phyloP scores from a whole-genome alignment of 1,140 invertebrate genomes.

The Cheumatopsyche charites region DNA sequence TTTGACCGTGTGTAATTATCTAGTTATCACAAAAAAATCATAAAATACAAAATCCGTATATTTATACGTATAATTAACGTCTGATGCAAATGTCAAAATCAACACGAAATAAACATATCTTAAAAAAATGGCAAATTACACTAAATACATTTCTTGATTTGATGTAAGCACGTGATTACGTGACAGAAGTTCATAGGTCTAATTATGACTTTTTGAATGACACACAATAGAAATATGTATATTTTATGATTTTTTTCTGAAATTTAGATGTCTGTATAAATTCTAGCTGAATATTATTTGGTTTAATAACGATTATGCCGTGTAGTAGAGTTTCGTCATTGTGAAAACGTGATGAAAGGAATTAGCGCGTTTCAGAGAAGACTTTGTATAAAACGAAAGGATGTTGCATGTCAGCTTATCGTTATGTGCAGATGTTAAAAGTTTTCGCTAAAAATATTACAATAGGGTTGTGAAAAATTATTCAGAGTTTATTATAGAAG shows the following conservation, averaged over 20 bases:
- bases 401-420: slow-evolving; percentile 24
- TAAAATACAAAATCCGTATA: too few species aligned
- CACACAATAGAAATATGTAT: slow-evolving; percentile 15
- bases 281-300: too few species aligned
- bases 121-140: too few species aligned
- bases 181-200: neutral
- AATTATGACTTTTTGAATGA: slow-evolving; percentile 8
- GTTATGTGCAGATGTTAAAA: slow-evolving; percentile 5
- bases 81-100: too few species aligned
- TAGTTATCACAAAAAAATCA: too few species aligned
- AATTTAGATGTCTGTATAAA: too few species aligned
- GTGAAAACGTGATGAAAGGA: slow-evolving; percentile 36
- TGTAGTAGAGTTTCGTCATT: slow-evolving; percentile 16
- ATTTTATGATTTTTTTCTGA: too few species aligned
- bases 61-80: too few species aligned
- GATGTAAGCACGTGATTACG: neutral
- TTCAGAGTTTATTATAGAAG: too few species aligned
- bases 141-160: too few species aligned
- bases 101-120: too few species aligned
- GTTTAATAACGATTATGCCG: slow-evolving; percentile 26
- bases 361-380: slow-evolving; percentile 32
- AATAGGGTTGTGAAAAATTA: neutral
- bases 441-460: neutral
- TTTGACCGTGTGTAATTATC: too few species aligned
- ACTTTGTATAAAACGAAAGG: neutral